Evolutionary conservation across 92 coral and sea anemone genomes (phyloP), one percentile per base, ranked within the genome.

Genomic region (Parazoanthus atlanticus): DNA sequence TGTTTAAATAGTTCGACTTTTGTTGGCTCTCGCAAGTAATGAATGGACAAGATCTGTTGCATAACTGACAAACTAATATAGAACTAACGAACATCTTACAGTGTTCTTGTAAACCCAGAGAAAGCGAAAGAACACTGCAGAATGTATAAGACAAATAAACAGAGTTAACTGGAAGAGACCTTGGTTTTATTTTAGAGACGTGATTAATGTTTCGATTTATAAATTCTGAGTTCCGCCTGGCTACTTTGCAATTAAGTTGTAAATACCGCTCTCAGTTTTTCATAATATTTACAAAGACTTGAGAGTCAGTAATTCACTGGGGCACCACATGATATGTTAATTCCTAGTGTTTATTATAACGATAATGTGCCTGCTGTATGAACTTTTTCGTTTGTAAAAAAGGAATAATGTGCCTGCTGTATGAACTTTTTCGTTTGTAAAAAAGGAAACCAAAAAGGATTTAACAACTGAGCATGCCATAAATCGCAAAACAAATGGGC

Each of bases 201-300:
- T 72, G 76, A 72, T 72, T 72, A 72, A 72, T 72, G 76, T 72
- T 5, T 30, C 76, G 16, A 7, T 72, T 72, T 29, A 29, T 72
- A 72, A 15, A 72, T 72, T 3, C 38, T 29, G 76, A 72, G 76
- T 72, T 72, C 76, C 76, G 40, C 40, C 40, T 16, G 76, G 76
- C 38, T 30, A 72, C 76, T 16, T 11, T 11, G 76, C 38, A 72
- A 72, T 30, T 72, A 72, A 29, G 23, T 72, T 29, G 23, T 9
- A 30, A 30, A 61, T 61, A 23, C 26, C 26, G 69, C 9, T 4
- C 26, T n/a, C 29, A 8, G 1, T 8, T 30, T 11, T 29, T 26
- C 1, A 29, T 69, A 13, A n/a, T 69, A n/a, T 46, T 46, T 46
- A 69, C 31, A 28, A 11, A 29, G 21, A 16, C 38, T 30, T 72